These are phyloP conservation scores for Erpornis zantholeuca DNA, from an alignment of 2,113 vertebrate species.

Conservation along the genomic window DNA sequence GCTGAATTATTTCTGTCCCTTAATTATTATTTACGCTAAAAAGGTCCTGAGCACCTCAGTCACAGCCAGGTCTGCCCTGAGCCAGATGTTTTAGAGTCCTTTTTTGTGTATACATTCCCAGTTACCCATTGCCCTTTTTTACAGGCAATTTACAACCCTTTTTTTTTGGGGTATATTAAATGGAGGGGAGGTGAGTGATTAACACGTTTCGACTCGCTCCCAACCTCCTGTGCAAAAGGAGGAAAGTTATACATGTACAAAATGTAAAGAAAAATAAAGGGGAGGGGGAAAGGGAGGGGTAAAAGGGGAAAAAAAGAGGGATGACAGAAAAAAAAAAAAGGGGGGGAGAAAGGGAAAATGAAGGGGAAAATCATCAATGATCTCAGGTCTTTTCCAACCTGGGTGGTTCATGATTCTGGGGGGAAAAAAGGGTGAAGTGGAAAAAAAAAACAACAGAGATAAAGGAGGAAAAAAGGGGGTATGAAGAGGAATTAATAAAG, in stretches of 20 bases:
- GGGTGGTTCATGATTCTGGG: neutral
- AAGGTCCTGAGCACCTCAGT: neutral
- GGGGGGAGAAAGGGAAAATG: neutral
- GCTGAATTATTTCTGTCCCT: neutral
- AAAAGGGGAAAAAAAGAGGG: neutral
- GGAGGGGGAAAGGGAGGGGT: fast-evolving
- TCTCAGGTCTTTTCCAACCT: neutral
- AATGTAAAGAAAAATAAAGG: neutral
- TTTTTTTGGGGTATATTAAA: neutral
- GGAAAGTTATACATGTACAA: fast-evolving
- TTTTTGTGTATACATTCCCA: neutral
- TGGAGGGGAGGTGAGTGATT: neutral
- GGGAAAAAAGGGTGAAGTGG: neutral
- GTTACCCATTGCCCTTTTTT: neutral
- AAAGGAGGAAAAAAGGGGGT: neutral
- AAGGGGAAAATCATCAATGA: neutral
- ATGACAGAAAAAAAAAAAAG: neutral
- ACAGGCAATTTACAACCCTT: neutral
- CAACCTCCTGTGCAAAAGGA: neutral
- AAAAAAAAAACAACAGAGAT: neutral
- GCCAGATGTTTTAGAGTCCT: neutral
- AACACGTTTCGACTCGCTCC: neutral
- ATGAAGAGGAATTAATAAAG: neutral
- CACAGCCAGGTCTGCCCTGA: neutral
- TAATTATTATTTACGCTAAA: neutral